A percentile compares a stretch with the other conserved stretches of the same genome.
These are phyloP conservation scores for Myripristis murdjan DNA, from an alignment of 2,797 vertebrate species.

Conservation along the genomic window DNA sequence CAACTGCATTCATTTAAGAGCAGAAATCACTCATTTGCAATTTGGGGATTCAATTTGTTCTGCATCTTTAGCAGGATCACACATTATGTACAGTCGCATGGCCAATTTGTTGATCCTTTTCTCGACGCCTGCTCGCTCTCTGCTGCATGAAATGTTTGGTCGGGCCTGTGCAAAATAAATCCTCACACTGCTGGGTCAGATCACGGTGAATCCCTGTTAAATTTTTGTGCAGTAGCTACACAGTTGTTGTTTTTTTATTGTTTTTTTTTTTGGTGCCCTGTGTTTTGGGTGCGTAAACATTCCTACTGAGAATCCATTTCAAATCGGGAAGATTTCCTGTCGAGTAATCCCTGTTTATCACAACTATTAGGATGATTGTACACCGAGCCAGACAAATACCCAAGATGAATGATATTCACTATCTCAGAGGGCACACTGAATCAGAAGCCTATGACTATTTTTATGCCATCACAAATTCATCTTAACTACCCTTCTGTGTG, in stretches of 20 bases:
- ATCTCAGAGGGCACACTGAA: no score
- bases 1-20: slow-evolving; percentile 18
- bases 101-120: slow-evolving; percentile 14
- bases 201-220: slow-evolving; percentile 37
- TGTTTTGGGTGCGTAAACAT: neutral
- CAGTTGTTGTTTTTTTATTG: slow-evolving; percentile 28
- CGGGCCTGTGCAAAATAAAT: slow-evolving; percentile 36
- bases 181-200: slow-evolving; percentile 35
- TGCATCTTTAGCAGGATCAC: slow-evolving; percentile 34
- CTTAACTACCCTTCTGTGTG: no score
- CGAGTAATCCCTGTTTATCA: slow-evolving; percentile 41
- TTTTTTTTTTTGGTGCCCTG: neutral
- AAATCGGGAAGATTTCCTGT: slow-evolving; percentile 4
- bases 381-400: no score
- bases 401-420: no score
- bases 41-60: slow-evolving; percentile 44
- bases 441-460: neutral
- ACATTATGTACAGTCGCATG: slow-evolving; percentile 1
- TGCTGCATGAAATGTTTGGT: slow-evolving; percentile 25
- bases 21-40: slow-evolving; percentile 30
- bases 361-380: slow-evolving; percentile 22
- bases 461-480: slow-evolving; percentile 3
- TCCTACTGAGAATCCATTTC: slow-evolving; percentile 26
- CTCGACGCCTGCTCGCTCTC: slow-evolving; percentile 21
- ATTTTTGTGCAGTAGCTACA: slow-evolving; percentile 24